Evolutionary conservation across 2,113 vertebrate genomes (phyloP), one percentile per base, ranked within the genome.

Genomic region (Saiga tatarica): DNA sequence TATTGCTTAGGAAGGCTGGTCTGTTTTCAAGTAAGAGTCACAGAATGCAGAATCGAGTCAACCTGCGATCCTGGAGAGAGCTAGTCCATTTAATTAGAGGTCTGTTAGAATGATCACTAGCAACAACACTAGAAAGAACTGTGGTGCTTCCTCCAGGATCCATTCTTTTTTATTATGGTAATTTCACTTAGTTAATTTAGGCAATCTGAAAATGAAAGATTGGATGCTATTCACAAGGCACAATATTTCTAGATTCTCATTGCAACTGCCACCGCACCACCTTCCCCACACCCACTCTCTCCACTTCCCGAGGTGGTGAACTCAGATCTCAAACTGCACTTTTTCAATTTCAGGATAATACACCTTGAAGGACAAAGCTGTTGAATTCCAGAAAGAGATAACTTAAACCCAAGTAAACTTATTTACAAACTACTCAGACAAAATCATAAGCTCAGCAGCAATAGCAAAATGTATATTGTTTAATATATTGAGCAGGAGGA

Each of bases 341-440:
- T 87, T 90, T 79, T 28, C 53, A 87, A 92, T 97, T 17, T 21
- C 19, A 76, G 53, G 2, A 21, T 30, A 16, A 21, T 30, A 19
- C 12, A 60, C 52, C 42, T 59, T 25, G 86, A 90, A 95, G 89
- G 88, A 95, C 74, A 88, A 87, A 92, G 83, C 45, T 95, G 57
- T 82, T 94, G 94, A 81, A 88, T 98, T 98, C 89, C 47, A 30
- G 92, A 67, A 95, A 81, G 52, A 95, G 2, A 33, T 14, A 57
- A 79, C 52, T 82, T 78, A 47, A 97, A 84, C 47, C 16, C 91
- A 94, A 97, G 96, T 98, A 97, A 96, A 98, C 97, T 97, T 98
- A 94, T 98, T 98, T 98, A 98, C 94, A 82, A 98, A 76, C 93
- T 95, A 50, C 96, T 98, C 33, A 81, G 81, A 79, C 36, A 88